Conservation (phyloP, 2,888 invertebrate genomes). For the Drosophila paranaensis region DNA sequence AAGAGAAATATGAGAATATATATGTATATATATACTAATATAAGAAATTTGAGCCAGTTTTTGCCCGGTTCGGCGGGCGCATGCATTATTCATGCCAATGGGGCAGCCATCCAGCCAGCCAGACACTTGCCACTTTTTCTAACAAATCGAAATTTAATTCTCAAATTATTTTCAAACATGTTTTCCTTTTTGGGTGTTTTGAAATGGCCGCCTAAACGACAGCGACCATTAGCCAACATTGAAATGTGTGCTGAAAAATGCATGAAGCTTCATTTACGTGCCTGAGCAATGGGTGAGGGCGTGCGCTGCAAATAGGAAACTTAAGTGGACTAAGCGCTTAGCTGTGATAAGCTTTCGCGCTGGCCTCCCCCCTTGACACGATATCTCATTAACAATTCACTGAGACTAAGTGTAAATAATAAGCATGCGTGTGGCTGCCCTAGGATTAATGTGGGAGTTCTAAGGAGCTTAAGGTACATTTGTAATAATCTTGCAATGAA, state of each 20-base stretch:
- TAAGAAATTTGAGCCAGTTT: slow-evolving; percentile 25
- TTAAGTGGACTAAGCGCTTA: slow-evolving; percentile 19
- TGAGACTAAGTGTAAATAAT: not conserved
- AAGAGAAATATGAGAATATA: not conserved
- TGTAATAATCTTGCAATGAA: no score
- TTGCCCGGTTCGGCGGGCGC: slow-evolving; percentile 26
- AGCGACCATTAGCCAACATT: slow-evolving; percentile 44
- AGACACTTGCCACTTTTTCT: slow-evolving; percentile 27
- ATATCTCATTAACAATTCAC: slow-evolving; percentile 22
- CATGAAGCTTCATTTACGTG: slow-evolving; percentile 66
- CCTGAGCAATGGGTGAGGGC: slow-evolving; percentile 6
- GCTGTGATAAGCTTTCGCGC: slow-evolving; percentile 3
- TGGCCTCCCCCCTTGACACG: not conserved
- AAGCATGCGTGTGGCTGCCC: not conserved
- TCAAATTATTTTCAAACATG: slow-evolving; percentile 70
- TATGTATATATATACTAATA: slow-evolving; percentile 3
- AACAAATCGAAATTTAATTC: slow-evolving; percentile 81
- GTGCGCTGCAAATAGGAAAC: slow-evolving; percentile 12
- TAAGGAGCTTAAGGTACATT: not conserved
- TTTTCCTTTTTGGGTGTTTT: slow-evolving; percentile 46
- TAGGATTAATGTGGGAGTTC: not conserved
- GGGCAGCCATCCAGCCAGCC: not conserved
- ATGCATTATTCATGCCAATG: slow-evolving; percentile 70
- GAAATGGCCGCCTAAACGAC: slow-evolving; percentile 51
- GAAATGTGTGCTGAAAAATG: slow-evolving; percentile 64